These are phyloP conservation scores for Drymonia ruficornis DNA, from an alignment of 2,888 invertebrate species.

Conservation along the genomic window DNA sequence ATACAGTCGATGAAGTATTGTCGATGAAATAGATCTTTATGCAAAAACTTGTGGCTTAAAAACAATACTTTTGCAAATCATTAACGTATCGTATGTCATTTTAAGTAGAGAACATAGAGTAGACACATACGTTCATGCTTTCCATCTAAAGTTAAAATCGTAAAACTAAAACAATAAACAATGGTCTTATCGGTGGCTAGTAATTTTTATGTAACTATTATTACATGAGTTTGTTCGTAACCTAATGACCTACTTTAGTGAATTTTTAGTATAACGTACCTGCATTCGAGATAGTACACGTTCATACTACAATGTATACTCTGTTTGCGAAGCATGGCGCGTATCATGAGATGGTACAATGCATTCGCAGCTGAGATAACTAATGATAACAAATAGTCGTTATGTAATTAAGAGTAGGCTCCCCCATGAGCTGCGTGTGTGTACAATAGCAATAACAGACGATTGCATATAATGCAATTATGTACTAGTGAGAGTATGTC, in stretches of 20 bases:
- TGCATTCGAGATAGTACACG: constrained; percentile 40
- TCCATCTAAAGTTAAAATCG: not conserved
- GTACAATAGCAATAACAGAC: constrained; percentile 50
- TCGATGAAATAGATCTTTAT: no score
- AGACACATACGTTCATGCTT: not conserved
- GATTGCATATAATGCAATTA: constrained; percentile 60
- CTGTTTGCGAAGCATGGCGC: constrained; percentile 28
- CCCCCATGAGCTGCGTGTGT: constrained; percentile 51
- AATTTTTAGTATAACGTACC: constrained; percentile 38
- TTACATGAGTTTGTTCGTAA: constrained; percentile 44
- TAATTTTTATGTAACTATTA: constrained; percentile 46
- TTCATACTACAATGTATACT: constrained; percentile 30
- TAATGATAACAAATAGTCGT: constrained; percentile 44
- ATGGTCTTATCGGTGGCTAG: constrained; percentile 28
- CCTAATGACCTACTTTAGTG: constrained; percentile 54
- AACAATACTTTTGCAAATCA: no score
- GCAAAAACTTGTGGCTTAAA: no score
- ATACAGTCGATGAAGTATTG: no score
- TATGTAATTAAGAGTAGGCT: constrained; percentile 42
- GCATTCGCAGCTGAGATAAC: constrained; percentile 42
- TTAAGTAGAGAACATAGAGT: no score
- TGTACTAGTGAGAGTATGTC: constrained; percentile 62
- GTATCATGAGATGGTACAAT: constrained; percentile 30
- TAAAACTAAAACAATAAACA: constrained; percentile 26
- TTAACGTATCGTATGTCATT: no score